Evolutionary conservation across 1,140 invertebrate species (phyloP).

Genomic region (Halyomorpha halys): DNA sequence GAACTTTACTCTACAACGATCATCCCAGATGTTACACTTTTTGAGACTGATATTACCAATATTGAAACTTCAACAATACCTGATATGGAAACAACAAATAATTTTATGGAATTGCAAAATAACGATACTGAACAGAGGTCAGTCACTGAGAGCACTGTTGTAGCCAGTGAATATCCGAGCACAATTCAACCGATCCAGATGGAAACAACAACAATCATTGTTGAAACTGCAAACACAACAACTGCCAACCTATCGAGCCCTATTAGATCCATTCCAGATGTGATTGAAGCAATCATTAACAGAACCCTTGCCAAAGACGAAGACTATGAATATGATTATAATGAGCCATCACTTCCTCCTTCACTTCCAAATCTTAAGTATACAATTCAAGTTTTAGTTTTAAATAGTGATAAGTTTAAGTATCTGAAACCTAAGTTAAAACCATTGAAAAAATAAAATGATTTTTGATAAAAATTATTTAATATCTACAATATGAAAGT

Average conservation of each 20-base stretch:
- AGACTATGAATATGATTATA: conserved; percentile 50
- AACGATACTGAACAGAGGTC: conserved; percentile 10
- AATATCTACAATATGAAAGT: background rate
- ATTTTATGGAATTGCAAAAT: background rate
- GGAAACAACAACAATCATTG: background rate
- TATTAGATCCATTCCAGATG: conserved; percentile 35
- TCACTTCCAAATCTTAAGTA: conserved; percentile 60
- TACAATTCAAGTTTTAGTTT: conserved; percentile 26
- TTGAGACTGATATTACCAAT: background rate
- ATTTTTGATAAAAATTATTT: background rate
- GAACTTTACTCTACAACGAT: background rate
- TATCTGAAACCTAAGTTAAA: background rate
- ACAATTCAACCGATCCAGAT: conserved; percentile 11
- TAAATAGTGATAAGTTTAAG: background rate
- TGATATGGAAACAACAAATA: background rate
- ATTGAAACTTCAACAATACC: background rate
- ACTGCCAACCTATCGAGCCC: conserved; percentile 30
- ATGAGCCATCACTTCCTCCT: conserved; percentile 54
- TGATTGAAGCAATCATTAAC: conserved; percentile 39
- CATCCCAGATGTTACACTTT: background rate
- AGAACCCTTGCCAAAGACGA: conserved; percentile 37
- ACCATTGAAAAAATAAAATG: background rate
- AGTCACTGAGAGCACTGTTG: conserved; percentile 6
- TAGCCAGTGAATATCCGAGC: conserved; percentile 27
- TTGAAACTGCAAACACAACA: conserved; percentile 2